phyloP scores from a whole-genome alignment of 2,113 vertebrate species.

The Crotalus viridis region DNA sequence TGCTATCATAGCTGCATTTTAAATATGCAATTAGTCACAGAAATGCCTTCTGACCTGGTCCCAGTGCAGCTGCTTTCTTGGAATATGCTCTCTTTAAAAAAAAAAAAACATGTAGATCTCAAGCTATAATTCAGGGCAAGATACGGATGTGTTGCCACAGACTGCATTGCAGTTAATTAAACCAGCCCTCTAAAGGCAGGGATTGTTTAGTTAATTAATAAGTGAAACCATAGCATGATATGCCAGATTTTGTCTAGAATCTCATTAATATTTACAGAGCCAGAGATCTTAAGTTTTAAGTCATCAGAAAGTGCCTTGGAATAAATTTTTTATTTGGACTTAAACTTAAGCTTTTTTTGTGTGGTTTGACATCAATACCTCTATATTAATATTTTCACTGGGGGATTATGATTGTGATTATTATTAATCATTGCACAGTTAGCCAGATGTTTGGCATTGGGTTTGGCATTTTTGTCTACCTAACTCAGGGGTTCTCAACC shows the following conservation, averaged over 20 bases:
- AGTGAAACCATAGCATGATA: background rate
- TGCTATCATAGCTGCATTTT: background rate
- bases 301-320: background rate
- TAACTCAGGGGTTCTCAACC: too few species aligned
- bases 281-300: background rate
- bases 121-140: background rate
- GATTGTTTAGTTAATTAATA: slow-evolving; percentile 13
- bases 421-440: too few species aligned
- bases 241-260: slow-evolving; percentile 1
- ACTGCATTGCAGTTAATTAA: slow-evolving; percentile 11
- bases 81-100: background rate
- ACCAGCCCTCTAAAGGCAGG: background rate
- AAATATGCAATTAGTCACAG: background rate
- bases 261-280: background rate
- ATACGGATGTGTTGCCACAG: background rate
- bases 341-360: background rate
- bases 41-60: background rate
- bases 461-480: too few species aligned
- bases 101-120: background rate
- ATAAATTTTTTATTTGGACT: background rate
- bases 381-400: too few species aligned
- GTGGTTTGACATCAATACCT: slow-evolving; percentile 11
- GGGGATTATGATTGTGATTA: too few species aligned
- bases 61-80: background rate
- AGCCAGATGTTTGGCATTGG: too few species aligned